Conservation (phyloP, 2,113 vertebrate species). For the Natator depressus region DNA sequence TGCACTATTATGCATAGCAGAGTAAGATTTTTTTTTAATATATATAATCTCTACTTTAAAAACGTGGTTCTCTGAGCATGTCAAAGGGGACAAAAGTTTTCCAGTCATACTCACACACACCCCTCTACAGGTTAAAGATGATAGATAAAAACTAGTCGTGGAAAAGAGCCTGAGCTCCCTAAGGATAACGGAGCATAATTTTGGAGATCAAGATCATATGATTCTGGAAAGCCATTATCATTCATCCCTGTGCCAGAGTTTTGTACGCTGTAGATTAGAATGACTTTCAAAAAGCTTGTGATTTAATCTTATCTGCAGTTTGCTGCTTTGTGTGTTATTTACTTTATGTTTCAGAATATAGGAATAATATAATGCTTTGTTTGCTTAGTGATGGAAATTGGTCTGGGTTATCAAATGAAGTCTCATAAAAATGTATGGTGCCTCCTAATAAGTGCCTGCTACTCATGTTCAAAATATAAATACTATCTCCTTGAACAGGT, state of each 20-base stretch:
- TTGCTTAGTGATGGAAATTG: neutral
- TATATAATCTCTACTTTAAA: neutral
- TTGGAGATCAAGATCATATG: accelerated
- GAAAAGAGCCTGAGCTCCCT: neutral
- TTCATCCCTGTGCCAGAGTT: accelerated
- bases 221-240: neutral
- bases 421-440: neutral
- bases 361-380: neutral
- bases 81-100: neutral
- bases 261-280: neutral
- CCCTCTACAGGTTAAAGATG: neutral
- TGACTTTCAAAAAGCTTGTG: accelerated
- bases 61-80: neutral
- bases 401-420: neutral
- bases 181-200: neutral
- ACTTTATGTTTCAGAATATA: neutral
- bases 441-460: neutral
- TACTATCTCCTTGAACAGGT: neutral
- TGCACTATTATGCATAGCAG: neutral
- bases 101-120: neutral
- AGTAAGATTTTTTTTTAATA: neutral
- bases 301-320: neutral
- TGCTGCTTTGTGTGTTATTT: neutral
- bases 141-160: neutral
- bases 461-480: neutral